Evolutionary conservation across 64 coral and sea anemone species (phyloP), one percentile per base, ranked within the genome.

Genomic region (Trachythela sp.): DNA sequence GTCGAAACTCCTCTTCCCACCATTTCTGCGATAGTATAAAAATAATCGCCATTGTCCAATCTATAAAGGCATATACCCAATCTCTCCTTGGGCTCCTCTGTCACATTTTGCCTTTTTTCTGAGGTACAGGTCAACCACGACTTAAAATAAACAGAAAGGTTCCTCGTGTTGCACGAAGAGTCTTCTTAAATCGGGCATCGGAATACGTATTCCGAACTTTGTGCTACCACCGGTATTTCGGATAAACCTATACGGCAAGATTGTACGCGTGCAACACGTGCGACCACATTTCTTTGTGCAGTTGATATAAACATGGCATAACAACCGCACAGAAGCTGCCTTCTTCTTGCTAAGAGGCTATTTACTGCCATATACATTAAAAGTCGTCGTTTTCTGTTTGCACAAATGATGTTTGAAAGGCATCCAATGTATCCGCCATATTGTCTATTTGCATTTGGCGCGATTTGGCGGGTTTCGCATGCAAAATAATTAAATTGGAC

Each of bases 91-190:
- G 87, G 87, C 48, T 45, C 87, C 76, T 89, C 87, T 77, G 87
- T 89, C 67, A 89, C 43, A 64, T 89, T 77, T 77, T 54, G 31
- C 52, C 48, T 89, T 80, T 60, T 89, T 77, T 7, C 30, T 89
- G 68, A 26, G 67, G 87, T 9, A 20, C 68, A 89, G 76, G 76
- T 43, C n/a, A n/a, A n/a, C n/a, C n/a, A n/a, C 32, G 70, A 36
- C 41, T 89, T 50, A 89, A 89, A 89, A 89, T 89, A 58, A 88
- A 89, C 36, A 4, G 3, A 80, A 89, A 89, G 76, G 87, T 89
- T 39, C 29, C 67, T 77, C 87, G 45, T 3, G 87, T 77, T 89
- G 76, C 30, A 34, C 87, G 67, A 4, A 89, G 76, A 64, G 70
- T 89, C 76, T 89, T 0, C 8, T 89, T 89, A 1, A 89, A 89